Conservation (phyloP, 2,113 vertebrate genomes). For the Hypocryptadius cinnamomeus region DNA sequence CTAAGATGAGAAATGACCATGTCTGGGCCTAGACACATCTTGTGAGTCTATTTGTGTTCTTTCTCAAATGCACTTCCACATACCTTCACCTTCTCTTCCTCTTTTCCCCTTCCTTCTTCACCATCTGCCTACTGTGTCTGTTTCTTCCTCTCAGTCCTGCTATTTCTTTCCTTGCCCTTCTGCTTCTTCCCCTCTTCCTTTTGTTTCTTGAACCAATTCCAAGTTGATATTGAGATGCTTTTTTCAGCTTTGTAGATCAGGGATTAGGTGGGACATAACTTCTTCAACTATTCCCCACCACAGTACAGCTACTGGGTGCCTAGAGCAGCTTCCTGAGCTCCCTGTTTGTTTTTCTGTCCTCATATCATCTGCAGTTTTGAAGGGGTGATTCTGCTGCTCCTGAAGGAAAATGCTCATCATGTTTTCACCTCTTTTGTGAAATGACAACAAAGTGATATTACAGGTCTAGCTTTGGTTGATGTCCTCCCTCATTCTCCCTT, state of each 20-base stretch:
- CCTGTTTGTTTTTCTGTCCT: neutral
- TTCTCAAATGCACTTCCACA: neutral
- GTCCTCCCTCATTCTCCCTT: neutral
- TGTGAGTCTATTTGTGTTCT: neutral
- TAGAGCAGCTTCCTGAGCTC: neutral
- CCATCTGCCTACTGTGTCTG: neutral
- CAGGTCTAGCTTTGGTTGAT: neutral
- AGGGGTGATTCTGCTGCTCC: neutral
- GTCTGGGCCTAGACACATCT: neutral
- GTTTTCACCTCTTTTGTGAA: neutral
- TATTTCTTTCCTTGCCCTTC: neutral
- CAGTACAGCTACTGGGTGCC: neutral
- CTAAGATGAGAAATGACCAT: neutral
- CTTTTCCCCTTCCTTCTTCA: neutral
- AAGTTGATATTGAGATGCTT: neutral
- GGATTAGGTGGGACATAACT: neutral
- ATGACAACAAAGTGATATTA: neutral
- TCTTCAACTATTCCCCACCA: neutral
- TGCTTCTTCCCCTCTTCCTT: neutral
- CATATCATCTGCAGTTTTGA: neutral
- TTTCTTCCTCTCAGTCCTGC: neutral
- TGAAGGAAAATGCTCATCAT: neutral
- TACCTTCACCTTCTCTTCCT: neutral
- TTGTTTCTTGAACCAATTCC: neutral
- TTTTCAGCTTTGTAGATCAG: neutral